These are phyloP conservation scores for Ceratosolen fusciceps DNA, from an alignment of 1,140 invertebrate genomes.

Conservation along the genomic window DNA sequence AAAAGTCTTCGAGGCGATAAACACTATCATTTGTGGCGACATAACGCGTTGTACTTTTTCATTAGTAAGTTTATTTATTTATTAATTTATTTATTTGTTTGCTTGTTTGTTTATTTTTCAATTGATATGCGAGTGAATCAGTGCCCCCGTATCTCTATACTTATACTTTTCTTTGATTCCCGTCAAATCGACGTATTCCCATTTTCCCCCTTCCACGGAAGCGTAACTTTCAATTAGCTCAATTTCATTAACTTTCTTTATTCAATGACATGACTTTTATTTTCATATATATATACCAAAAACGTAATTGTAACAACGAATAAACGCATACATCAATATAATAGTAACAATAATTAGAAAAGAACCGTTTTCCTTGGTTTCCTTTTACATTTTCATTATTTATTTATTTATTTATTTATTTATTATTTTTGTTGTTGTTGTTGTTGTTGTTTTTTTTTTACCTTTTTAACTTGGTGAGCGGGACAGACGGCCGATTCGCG, in stretches of 20 bases:
- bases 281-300: neutral
- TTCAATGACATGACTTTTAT: constrained; percentile 32
- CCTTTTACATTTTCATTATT: no score
- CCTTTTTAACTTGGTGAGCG: no score
- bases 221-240: constrained; percentile 38
- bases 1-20: constrained; percentile 41
- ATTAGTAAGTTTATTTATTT: constrained; percentile 46
- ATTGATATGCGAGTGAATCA: constrained; percentile 48
- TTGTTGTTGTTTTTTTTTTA: no score
- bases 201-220: constrained; percentile 17
- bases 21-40: constrained; percentile 36
- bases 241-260: constrained; percentile 30
- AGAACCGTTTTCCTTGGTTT: no score
- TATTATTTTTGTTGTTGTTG: no score
- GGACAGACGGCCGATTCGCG: no score
- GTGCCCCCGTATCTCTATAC: constrained; percentile 18
- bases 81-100: no score
- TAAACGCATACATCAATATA: constrained; percentile 1
- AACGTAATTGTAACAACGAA: neutral
- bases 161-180: neutral
- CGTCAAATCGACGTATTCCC: constrained; percentile 26
- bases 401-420: no score
- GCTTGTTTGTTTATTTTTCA: no score
- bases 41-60: constrained; percentile 49
- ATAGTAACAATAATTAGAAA: no score